Evolutionary conservation across 2,113 vertebrate species (phyloP).

Genomic region (Bothrops jararaca): DNA sequence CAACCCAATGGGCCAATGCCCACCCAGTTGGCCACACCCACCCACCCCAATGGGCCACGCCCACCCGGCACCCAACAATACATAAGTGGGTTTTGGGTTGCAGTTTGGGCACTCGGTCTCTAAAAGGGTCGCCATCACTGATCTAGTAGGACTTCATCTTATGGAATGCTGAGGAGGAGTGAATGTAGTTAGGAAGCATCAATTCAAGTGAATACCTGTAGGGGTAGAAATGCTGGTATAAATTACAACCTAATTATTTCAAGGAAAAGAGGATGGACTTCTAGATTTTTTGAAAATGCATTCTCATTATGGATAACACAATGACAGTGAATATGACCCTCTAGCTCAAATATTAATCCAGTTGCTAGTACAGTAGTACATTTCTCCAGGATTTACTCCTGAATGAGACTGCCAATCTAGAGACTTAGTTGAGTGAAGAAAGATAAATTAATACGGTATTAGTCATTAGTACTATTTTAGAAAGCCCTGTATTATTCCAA

Average conservation of each 20-base stretch:
- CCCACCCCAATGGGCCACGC: no score
- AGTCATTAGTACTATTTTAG: not conserved
- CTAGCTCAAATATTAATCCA: not conserved
- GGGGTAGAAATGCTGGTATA: not conserved
- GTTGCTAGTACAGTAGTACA: not conserved
- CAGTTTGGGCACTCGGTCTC: no score
- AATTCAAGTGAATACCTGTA: not conserved
- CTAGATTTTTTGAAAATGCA: not conserved
- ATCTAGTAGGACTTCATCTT: not conserved
- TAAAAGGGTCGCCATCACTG: no score
- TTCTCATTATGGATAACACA: not conserved
- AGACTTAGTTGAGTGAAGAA: not conserved
- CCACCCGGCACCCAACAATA: no score
- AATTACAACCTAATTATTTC: not conserved
- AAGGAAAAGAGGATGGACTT: not conserved
- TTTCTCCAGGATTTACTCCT: not conserved
- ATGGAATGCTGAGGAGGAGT: not conserved
- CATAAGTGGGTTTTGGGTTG: no score
- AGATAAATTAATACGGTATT: not conserved
- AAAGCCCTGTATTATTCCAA: not conserved
- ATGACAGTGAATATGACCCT: not conserved
- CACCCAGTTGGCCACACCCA: no score
- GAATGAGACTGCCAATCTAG: not conserved
- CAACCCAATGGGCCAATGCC: no score
- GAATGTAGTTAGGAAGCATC: not conserved